These are phyloP conservation scores for Rhyacophila brunnea DNA, from an alignment of 1,140 invertebrate species.

Conservation along the genomic window DNA sequence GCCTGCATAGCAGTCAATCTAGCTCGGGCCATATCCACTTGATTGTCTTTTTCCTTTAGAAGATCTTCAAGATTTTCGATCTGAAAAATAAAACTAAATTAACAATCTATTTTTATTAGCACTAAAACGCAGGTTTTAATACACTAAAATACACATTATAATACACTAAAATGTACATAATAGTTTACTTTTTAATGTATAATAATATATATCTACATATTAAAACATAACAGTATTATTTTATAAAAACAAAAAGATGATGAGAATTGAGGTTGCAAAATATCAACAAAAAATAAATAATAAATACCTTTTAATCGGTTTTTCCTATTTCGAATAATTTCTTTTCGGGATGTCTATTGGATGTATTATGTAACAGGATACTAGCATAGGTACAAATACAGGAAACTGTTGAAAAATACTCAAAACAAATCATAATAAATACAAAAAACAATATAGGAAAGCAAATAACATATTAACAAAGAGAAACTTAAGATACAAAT, in stretches of 20 bases:
- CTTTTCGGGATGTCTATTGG: not conserved
- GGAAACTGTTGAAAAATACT: not conserved
- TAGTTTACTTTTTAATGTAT: too few species aligned
- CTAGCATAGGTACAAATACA: not conserved
- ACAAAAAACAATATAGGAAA: too few species aligned
- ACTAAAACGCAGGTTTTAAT: too few species aligned
- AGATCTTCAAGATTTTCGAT: conserved; percentile 97
- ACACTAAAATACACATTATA: too few species aligned
- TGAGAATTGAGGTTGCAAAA: too few species aligned
- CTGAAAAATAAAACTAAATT: conserved; percentile 59
- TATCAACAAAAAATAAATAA: not conserved
- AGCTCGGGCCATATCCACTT: conserved; percentile 91
- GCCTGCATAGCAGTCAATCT: conserved; percentile 88
- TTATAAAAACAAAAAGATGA: too few species aligned
- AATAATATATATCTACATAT: too few species aligned
- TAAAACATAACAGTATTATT: too few species aligned
- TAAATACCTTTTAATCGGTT: not conserved
- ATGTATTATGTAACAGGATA: not conserved
- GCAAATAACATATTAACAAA: too few species aligned
- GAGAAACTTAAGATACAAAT: too few species aligned
- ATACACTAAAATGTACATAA: too few species aligned
- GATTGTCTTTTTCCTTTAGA: conserved; percentile 96
- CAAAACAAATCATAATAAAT: not conserved
- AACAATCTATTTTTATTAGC: too few species aligned
- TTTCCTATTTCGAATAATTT: not conserved